Conservation (phyloP, 1,140 invertebrate genomes). For the Leucophenga varia region DNA sequence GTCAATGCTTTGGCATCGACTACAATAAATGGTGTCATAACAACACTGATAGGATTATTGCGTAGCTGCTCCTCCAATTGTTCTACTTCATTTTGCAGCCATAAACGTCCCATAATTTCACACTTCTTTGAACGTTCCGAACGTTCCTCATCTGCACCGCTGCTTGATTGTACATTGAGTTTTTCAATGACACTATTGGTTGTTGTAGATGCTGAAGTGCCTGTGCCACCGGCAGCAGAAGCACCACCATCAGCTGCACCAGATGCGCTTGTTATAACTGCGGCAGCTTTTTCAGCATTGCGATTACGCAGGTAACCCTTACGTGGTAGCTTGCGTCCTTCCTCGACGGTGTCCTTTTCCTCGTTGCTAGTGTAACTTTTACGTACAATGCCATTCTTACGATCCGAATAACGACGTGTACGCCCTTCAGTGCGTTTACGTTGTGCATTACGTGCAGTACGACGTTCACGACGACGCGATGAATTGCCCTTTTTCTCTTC, state of each 20-base stretch:
- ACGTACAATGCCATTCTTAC: conserved; percentile 49
- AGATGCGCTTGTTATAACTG: conserved; percentile 33
- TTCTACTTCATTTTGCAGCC: conserved; percentile 73
- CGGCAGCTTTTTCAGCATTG: conserved; percentile 44
- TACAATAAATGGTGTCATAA: conserved; percentile 74
- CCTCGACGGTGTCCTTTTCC: conserved; percentile 54
- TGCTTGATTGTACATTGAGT: conserved; percentile 44
- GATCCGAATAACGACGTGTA: conserved; percentile 55
- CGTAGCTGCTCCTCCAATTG: conserved; percentile 62
- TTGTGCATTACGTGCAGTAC: conserved; percentile 42
- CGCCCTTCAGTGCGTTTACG: conserved; percentile 57
- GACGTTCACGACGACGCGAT: conserved; percentile 44
- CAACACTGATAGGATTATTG: conserved; percentile 44
- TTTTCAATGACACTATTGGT: conserved; percentile 52
- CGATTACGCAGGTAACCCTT: conserved; percentile 53
- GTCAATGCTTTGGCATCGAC: conserved; percentile 72
- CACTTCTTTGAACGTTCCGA: conserved; percentile 59
- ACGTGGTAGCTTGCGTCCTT: conserved; percentile 43
- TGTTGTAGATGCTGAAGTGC: conserved; percentile 36
- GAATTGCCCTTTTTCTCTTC: conserved; percentile 58
- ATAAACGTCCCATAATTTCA: conserved; percentile 71
- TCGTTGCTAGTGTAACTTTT: conserved; percentile 55
- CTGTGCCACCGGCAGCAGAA: conserved; percentile 41
- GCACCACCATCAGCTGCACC: conserved; percentile 13
- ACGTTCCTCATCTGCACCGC: conserved; percentile 49